Evolutionary conservation across 2,113 vertebrate species (phyloP).

Genomic region (Tamias sibiricus): DNA sequence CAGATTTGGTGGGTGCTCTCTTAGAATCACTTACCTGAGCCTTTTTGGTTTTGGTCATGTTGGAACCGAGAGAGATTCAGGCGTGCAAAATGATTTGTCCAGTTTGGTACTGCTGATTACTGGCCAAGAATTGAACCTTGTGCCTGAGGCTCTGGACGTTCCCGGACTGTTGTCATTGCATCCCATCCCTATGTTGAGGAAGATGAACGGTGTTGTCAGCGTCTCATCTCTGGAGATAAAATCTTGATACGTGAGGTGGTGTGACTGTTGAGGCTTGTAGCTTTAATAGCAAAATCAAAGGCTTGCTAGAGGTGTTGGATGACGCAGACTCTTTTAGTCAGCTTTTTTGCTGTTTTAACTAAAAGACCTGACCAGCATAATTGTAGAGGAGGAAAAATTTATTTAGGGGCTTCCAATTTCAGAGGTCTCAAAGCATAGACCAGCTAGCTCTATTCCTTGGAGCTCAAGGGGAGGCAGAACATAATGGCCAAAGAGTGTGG

Average conservation of each 20-base stretch:
- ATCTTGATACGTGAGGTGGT: not conserved
- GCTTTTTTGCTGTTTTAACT: no score
- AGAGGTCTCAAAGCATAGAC: no score
- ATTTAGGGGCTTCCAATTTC: no score
- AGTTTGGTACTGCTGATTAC: not conserved
- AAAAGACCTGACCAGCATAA: no score
- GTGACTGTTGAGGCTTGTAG: rapidly evolving
- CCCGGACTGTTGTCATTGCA: not conserved
- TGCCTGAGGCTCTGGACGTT: not conserved
- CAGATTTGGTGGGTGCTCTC: not conserved
- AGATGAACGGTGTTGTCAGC: rapidly evolving
- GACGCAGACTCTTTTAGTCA: not conserved
- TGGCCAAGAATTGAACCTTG: not conserved
- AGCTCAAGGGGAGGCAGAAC: no score
- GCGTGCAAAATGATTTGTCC: not conserved
- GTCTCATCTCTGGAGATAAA: not conserved
- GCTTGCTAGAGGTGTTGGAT: not conserved
- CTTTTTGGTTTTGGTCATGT: not conserved
- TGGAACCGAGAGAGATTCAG: not conserved
- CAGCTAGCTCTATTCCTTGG: no score
- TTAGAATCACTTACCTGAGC: not conserved
- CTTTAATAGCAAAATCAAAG: not conserved
- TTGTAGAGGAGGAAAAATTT: no score
- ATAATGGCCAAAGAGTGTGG: no score
- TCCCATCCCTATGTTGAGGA: not conserved